Evolutionary conservation across 2,888 invertebrate genomes (phyloP).

Genomic region (Phymatocera aterrima): DNA sequence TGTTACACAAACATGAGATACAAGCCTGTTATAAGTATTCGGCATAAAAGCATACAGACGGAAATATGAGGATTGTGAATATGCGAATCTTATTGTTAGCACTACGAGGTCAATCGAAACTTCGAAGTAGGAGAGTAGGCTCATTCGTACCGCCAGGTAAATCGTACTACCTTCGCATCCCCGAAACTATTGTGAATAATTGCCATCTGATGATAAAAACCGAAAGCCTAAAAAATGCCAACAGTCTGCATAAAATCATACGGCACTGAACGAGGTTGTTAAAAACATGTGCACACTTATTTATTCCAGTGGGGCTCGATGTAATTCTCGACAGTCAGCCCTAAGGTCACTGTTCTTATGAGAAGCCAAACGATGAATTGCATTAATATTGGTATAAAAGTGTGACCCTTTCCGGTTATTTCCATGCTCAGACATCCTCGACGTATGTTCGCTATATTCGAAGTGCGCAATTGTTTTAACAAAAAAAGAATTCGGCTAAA

Average conservation of each 20-base stretch:
- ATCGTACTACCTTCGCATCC: no score
- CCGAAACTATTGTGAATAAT: no score
- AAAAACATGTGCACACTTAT: not conserved
- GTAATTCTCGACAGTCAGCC: not conserved
- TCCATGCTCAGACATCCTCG: not conserved
- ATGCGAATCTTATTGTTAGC: no score
- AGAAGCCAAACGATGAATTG: not conserved
- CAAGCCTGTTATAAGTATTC: no score
- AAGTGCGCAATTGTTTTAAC: not conserved
- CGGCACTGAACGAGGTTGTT: no score
- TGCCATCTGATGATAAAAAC: no score
- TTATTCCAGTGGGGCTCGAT: not conserved
- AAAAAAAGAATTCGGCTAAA: not conserved
- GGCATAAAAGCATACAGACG: no score
- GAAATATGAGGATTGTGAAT: no score
- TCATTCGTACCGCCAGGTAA: no score
- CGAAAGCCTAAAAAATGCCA: no score
- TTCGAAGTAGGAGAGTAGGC: not conserved
- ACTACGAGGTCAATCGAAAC: not conserved
- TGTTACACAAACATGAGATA: not conserved
- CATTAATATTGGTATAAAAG: not conserved
- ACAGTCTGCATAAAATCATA: no score
- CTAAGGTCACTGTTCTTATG: not conserved
- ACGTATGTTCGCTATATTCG: not conserved
- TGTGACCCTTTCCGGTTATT: not conserved